phyloP scores from a whole-genome alignment of 2,113 vertebrate species.

The Campylomormyrus numenius region DNA sequence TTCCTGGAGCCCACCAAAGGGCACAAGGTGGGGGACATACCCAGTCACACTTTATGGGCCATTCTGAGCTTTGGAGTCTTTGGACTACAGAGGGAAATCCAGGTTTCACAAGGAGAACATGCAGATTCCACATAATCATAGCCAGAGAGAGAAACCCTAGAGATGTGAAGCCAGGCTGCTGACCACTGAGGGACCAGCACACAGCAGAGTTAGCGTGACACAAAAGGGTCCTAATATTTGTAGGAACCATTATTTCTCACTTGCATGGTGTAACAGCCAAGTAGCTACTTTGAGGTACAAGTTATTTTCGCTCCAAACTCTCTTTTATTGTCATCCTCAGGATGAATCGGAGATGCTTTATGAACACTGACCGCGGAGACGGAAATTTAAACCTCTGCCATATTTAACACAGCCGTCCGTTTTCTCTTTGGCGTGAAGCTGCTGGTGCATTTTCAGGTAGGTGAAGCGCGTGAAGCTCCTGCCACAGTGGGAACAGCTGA shows the following conservation, averaged over 20 bases:
- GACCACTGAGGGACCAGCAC: background rate
- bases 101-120: background rate
- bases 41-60: background rate
- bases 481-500: background rate
- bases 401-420: background rate
- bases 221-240: background rate
- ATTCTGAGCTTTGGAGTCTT: background rate
- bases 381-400: background rate
- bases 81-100: background rate
- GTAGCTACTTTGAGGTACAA: background rate
- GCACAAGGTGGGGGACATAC: background rate
- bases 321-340: background rate
- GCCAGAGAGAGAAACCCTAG: background rate
- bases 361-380: background rate
- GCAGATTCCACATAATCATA: background rate
- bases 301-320: background rate
- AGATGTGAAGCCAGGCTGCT: too few species aligned
- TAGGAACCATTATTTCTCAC: background rate
- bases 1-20: background rate
- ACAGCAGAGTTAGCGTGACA: background rate
- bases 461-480: constrained; percentile 5
- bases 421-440: background rate
- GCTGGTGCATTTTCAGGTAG: constrained; percentile 14
- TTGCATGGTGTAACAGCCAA: background rate
- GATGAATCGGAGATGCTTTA: background rate